Evolutionary conservation across 2,888 invertebrate genomes (phyloP), one percentile per base, ranked within the genome.

Genomic region (Hylaea fasciaria): DNA sequence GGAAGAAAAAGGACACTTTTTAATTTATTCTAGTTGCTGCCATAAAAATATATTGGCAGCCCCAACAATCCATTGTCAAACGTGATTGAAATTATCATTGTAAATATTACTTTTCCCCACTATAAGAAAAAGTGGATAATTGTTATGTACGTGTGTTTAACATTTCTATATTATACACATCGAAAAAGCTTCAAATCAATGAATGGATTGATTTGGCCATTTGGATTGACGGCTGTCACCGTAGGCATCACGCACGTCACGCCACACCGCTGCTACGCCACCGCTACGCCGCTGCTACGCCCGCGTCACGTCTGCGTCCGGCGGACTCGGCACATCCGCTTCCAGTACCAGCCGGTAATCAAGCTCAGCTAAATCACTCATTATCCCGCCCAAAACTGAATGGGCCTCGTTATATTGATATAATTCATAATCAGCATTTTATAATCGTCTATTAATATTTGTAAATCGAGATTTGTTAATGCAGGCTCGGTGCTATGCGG

Each of bases 391-490:
- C 57, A 63, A 57, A 63, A 65, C 54, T 52, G 57, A 66, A 68
- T 64, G 44, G 51, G 55, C 41, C 56, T 66, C 65, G 50, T 69
- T 66, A 45, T 62, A 65, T 61, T 67, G 39, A 64, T 65, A 52
- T 64, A 64, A 66, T 66, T 76, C 73, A 71, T 76, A 76, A 76
- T 69, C 68, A 68, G 69, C 69, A 73, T 72, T 74, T 71, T 70
- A n/a, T n/a, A 78, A 74, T 78, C 71, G 61, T 46, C 56, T 60
- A 65, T 68, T 69, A 64, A 57, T 62, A 56, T 62, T 51, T 32
- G 52, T 56, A 37, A 41, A 63, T 65, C 59, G 66, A 64, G 66
- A 63, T 63, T 62, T 61, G 63, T 66, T 45, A 57, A 60, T 54
- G 44, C 52, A 51, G 62, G 46, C 44, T 35, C 52, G 29, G 50